Base-by-base conservation (phyloP, 1,140 invertebrate genomes). In the Drosophila parvula region DNA sequence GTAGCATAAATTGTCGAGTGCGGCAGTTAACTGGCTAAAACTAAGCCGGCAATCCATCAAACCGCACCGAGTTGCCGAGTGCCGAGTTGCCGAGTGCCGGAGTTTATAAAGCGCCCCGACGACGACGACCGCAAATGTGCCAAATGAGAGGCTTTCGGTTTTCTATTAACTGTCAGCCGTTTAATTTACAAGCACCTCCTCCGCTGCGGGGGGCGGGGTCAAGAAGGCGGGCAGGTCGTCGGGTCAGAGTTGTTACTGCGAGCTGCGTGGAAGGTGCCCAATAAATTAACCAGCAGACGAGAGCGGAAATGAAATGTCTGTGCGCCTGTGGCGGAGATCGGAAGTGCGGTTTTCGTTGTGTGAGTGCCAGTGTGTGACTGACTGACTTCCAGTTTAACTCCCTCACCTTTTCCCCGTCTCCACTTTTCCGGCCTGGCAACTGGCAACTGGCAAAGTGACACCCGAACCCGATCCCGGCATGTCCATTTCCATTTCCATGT, bases 11-110 rank as follows among this genome's bases (percentile, higher is more conserved):
- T 76, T 76, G 74, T 59, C 73, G 74, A 76, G 61, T 76, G 36
- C 63, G 83, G 79, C 83, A 82, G 83, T 86, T 83, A 88, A 88
- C 84, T 89, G 84, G 83, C 79, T 88, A 83, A 79, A 83, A 89
- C 84, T 78, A 79, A 88, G 80, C 76, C 61, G 76, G 84, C 83
- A 88, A 88, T 88, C 78, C 83, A 88, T 88, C 83, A 88, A 88
- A 89, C 56, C 65, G 67, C 61, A 63, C 56, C n/a, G 34, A n/a
- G n/a, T n/a, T n/a, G n/a, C n/a, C n/a, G n/a, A n/a, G n/a, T n/a
- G n/a, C n/a, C n/a, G n/a, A n/a, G n/a, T n/a, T n/a, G n/a, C 56
- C n/a, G 34, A 69, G 38, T 69, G 61, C 30, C 8, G 64, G 64
- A 68, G 74, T 84, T 68, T 80, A 84, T 83, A 68, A 80, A 78